phyloP scores from a whole-genome alignment of 2,888 invertebrate species.

The Agonum fuliginosum region DNA sequence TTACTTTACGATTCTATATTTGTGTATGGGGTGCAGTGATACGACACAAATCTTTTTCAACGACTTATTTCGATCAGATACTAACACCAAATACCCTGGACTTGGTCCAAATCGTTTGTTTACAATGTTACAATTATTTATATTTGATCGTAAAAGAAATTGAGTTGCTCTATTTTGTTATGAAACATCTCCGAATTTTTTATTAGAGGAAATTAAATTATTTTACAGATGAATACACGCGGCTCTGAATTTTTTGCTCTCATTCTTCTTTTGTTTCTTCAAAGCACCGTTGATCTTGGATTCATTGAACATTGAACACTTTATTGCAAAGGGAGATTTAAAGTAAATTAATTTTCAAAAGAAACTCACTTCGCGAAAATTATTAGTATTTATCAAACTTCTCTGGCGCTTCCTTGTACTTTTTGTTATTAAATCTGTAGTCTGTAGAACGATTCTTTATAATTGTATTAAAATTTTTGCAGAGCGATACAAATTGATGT shows the following conservation, averaged over 20 bases:
- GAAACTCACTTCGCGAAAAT: neutral
- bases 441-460: neutral
- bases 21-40: constrained; percentile 47
- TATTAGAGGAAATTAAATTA: constrained; percentile 36
- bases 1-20: constrained; percentile 38
- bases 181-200: constrained; percentile 34
- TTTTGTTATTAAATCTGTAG: constrained; percentile 3
- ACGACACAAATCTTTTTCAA: constrained; percentile 54
- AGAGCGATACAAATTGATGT: neutral
- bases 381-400: constrained; percentile 17
- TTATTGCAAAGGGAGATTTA: constrained; percentile 2
- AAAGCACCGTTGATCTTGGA: constrained; percentile 31
- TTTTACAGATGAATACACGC: constrained; percentile 22
- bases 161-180: constrained; percentile 35
- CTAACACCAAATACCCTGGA: constrained; percentile 51
- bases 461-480: neutral
- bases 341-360: constrained; percentile 37
- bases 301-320: constrained; percentile 27
- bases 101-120: constrained; percentile 53
- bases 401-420: neutral
- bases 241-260: constrained; percentile 7
- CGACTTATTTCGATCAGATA: constrained; percentile 54
- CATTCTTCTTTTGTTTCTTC: constrained; percentile 26
- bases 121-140: constrained; percentile 57
- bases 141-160: constrained; percentile 56